Base-by-base conservation (phyloP, 1,140 invertebrate genomes). In the Drosophila pectinifera region DNA sequence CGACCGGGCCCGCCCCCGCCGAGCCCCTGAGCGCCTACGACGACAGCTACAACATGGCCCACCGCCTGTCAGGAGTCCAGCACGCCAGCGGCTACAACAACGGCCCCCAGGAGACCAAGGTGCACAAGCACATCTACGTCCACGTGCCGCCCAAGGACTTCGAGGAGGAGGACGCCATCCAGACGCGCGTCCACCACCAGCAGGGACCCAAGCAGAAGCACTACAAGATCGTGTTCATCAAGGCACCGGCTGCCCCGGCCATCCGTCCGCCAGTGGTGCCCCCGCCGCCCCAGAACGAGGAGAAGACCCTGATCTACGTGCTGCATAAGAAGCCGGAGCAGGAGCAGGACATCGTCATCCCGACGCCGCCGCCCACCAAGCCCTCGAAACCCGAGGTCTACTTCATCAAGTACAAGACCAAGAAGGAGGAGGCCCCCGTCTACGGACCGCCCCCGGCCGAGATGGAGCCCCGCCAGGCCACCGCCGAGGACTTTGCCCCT, bases 391-490 rank as follows among this genome's bases (percentile, higher is more conserved):
- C 96, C 31, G 96, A 96, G 93, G 96, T 97, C 68, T 97, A 96
- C 94, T 97, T 97, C 94, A 97, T 97, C 94, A 95, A 96, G 69
- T 97, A 97, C 95, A 96, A 97, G 94, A 96, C 96, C 78, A 95
- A 92, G 90, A 92, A 92, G 76, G 90, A 91, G 48, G 90, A 91
- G 69, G 83, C 74, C 8, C 90, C 90, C 31, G 90, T 91, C 64
- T 91, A 91, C 54, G 93, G 93, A 49, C 88, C 90, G 14, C 93
- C 93, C 53, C 92, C 93, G 46, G 92, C 92, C 5, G 82, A 91
- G 1, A 77, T 82, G 83, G 90, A 91, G 13, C 83, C 90, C 4
- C 90, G 90, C 26, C 76, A 84, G 51, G 62, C 84, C 41, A 72
- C 54, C 42, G 62, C 72, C 59, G 80, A 90, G 18, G 80, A 90